phyloP scores from a whole-genome alignment of 2,797 vertebrate species.

The Coregonus sp. region DNA sequence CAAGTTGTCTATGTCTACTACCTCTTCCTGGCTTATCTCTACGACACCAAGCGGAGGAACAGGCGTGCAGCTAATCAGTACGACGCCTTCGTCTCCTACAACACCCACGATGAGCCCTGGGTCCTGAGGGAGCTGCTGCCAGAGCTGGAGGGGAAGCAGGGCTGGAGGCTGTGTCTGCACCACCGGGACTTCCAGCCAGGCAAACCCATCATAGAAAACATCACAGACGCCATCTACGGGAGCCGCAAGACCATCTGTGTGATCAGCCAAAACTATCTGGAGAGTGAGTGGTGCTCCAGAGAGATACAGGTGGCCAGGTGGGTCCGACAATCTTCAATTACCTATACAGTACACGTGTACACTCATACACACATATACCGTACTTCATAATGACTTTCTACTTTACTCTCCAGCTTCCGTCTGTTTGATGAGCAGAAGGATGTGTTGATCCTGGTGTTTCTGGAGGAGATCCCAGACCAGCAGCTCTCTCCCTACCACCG shows the following conservation, averaged over 20 bases:
- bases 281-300: constrained; percentile 57
- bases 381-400: too few relatives aligned
- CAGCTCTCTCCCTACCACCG: too few relatives aligned
- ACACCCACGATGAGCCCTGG: constrained; percentile 63
- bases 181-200: constrained; percentile 77
- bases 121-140: constrained; percentile 66
- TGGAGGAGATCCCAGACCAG: too few relatives aligned
- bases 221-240: constrained; percentile 75
- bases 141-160: constrained; percentile 68
- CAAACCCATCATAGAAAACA: constrained; percentile 76
- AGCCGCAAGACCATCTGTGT: constrained; percentile 81
- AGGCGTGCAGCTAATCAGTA: constrained; percentile 48
- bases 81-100: constrained; percentile 67
- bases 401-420: too few relatives aligned
- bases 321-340: background rate
- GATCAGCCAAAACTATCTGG: constrained; percentile 72
- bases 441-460: too few relatives aligned
- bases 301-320: constrained; percentile 44
- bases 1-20: constrained; percentile 69
- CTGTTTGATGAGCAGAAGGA: too few relatives aligned
- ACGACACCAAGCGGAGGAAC: constrained; percentile 51
- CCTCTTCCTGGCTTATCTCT: constrained; percentile 61
- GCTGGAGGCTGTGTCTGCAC: constrained; percentile 76
- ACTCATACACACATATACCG: too few relatives aligned
- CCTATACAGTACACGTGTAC: too few relatives aligned